Base-by-base conservation (phyloP, 2,797 vertebrate genomes). In the Salarias fasciatus region DNA sequence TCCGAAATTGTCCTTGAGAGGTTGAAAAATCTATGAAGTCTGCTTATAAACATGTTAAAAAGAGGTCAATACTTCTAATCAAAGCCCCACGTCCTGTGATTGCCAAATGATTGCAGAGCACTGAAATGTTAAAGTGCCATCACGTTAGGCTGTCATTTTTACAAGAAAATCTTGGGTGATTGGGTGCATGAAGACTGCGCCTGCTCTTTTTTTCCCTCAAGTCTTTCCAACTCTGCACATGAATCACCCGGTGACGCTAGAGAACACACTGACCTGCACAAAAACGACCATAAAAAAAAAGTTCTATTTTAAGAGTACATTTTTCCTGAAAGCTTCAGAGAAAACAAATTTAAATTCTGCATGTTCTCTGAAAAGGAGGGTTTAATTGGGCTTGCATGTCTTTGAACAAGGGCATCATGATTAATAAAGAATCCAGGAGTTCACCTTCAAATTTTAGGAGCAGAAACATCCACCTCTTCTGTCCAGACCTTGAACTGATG, bases 381-480 rank as follows among this genome's bases (percentile, higher is more conserved):
- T 47, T 70, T 50, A 76, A 79, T 74, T 78, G 64, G 62, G 42
- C 53, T 35, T 56, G 70, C 11, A 31, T 37, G 75, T 77, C 66
- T 79, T 75, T 54, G 57, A 84, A 82, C 70, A 80, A 87, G 82
- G 74, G 45, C 67, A 69, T 5, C 9, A 15, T 89, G 77, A 87
- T 64, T 72, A 74, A 90, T 82, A 66, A 33, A 53, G 46, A 73
- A 72, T 59, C 41, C 31, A 36, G 29, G 53, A 59, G 75, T 65
- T 83, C 67, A 84, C 61, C 72, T 77, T 63, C 40, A 75, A 53
- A 80, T 66, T 65, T 72, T 57, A 69, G 55, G 5, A 63, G 44
- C 66, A 69, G 58, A 55, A 61, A 50, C 36, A 55, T 66, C 69
- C 51, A 53, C 75, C 59, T 82, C 44, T 68, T 77, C 63, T 30